Percentiles rank a stretch among this genome's conserved stretches.
phyloP scores from a whole-genome alignment of 2,888 invertebrate genomes.

The Heteropelma amictum region DNA sequence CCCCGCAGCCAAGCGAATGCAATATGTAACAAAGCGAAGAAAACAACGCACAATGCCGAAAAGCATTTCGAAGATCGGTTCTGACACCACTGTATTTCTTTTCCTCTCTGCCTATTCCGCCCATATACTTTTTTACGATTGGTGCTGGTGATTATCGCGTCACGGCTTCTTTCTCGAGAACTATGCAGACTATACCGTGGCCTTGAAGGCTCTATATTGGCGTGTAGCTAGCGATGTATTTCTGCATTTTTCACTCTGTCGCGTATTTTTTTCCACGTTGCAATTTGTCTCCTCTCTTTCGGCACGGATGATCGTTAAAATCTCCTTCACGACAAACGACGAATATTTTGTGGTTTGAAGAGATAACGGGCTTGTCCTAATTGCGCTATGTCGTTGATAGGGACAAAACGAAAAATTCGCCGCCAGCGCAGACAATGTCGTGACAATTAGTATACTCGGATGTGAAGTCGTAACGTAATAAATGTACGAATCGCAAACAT shows the following conservation, averaged over 20 bases:
- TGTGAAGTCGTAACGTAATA: neutral
- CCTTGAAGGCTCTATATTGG: neutral
- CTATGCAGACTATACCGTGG: too few relatives aligned
- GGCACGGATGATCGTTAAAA: neutral
- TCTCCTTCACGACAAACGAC: neutral
- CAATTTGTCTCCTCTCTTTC: neutral
- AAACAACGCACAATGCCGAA: neutral
- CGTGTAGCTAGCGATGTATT: neutral
- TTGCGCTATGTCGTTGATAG: neutral
- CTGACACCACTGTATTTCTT: neutral
- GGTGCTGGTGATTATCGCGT: too few relatives aligned
- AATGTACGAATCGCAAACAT: constrained; percentile 19
- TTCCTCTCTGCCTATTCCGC: neutral
- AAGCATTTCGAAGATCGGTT: neutral
- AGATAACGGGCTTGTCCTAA: neutral
- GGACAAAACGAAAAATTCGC: too few relatives aligned
- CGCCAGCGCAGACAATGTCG: neutral
- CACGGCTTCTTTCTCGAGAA: too few relatives aligned
- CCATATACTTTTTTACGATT: too few relatives aligned
- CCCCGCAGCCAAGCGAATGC: neutral
- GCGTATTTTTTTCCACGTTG: neutral
- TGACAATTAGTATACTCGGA: constrained; percentile 4
- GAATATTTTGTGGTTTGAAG: neutral
- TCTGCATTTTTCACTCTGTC: neutral
- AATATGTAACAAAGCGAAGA: neutral